These are phyloP conservation scores for Myoxocephalus aenaeus DNA, from an alignment of 2,797 vertebrate genomes.

Conservation along the genomic window DNA sequence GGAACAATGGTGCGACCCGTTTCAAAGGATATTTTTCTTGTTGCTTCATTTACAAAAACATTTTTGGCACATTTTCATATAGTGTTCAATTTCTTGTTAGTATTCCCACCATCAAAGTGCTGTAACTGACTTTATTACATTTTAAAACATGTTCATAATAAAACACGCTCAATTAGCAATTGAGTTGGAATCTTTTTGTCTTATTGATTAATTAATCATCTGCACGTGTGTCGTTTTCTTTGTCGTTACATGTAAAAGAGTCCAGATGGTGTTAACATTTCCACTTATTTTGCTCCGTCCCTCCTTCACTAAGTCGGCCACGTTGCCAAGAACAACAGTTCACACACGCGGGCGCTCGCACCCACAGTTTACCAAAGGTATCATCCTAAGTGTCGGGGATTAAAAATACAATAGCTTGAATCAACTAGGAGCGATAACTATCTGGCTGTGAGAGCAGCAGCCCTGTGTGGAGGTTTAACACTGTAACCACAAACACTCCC, in stretches of 20 bases:
- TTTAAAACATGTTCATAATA: background rate
- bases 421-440: slow-evolving; percentile 75
- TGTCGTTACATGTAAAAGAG: background rate
- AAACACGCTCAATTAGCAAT: background rate
- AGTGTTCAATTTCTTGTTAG: background rate
- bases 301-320: slow-evolving; percentile 53
- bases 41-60: background rate
- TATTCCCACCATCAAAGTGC: background rate
- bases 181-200: background rate
- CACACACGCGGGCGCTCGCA: slow-evolving; percentile 14
- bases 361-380: slow-evolving; percentile 62
- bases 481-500: slow-evolving; percentile 57
- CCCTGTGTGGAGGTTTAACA: slow-evolving; percentile 59
- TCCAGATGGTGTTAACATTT: slow-evolving; percentile 18
- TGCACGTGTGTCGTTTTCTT: background rate
- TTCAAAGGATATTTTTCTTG: background rate
- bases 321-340: slow-evolving; percentile 64
- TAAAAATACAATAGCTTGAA: slow-evolving; percentile 78
- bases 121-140: background rate
- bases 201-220: background rate
- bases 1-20: background rate
- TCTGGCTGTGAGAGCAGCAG: slow-evolving; percentile 63
- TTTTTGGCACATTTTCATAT: background rate
- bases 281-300: slow-evolving; percentile 44
- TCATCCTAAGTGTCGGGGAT: slow-evolving; percentile 71